Conservation (phyloP, 2,888 invertebrate species). For the Siphlonurus alternatus region DNA sequence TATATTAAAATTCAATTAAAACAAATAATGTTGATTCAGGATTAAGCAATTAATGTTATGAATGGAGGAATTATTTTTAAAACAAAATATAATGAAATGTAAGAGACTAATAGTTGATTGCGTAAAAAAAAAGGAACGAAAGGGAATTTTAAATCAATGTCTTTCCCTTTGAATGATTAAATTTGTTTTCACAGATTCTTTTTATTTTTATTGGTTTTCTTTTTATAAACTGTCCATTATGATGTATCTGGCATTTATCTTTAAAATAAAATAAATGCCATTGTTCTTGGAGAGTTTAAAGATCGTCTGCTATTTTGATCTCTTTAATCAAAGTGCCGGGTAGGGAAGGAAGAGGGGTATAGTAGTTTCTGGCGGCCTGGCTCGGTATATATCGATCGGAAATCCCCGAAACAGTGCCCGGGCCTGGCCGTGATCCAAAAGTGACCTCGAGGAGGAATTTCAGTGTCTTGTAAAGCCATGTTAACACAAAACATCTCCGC, state of each 20-base stretch:
- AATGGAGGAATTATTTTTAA: too few species aligned
- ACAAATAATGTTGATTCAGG: too few species aligned
- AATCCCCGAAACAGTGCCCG: constrained; percentile 4
- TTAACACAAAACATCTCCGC: neutral
- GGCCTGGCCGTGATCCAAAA: neutral
- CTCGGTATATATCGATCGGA: neutral
- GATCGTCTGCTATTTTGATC: neutral
- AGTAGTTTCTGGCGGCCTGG: neutral
- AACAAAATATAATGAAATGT: too few species aligned
- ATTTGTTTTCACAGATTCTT: neutral
- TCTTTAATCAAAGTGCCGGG: neutral
- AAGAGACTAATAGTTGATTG: too few species aligned
- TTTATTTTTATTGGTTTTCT: neutral
- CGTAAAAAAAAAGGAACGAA: too few species aligned
- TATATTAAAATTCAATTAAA: too few species aligned
- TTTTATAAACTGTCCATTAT: neutral
- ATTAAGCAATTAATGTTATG: too few species aligned
- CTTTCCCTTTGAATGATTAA: too few species aligned
- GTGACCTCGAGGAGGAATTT: neutral
- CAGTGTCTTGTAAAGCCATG: neutral
- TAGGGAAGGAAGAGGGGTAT: neutral
- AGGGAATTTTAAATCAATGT: too few species aligned
- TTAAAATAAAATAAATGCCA: too few species aligned
- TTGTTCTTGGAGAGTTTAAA: neutral
- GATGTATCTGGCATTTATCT: too few species aligned